phyloP scores from a whole-genome alignment of 2,797 vertebrate genomes.

The Oophaga sylvatica region DNA sequence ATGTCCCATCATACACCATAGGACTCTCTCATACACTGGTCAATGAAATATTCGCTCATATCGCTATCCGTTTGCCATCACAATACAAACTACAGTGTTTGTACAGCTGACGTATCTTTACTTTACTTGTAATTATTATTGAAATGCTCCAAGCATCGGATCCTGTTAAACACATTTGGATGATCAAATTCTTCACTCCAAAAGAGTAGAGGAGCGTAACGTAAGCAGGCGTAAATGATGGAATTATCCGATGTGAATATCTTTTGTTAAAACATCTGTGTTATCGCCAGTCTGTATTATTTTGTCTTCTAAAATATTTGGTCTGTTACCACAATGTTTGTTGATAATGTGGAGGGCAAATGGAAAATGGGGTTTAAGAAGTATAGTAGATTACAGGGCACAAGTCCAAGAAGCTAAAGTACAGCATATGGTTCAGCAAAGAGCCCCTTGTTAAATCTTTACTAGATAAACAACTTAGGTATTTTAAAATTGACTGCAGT shows the following conservation, averaged over 20 bases:
- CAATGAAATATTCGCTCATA: slow-evolving; percentile 21
- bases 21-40: not conserved
- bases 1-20: not conserved
- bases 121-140: slow-evolving; percentile 35
- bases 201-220: slow-evolving; percentile 48
- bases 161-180: slow-evolving; percentile 54
- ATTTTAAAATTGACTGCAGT: slow-evolving; percentile 39
- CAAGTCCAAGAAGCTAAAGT: slow-evolving; percentile 45
- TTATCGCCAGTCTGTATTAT: slow-evolving; percentile 51
- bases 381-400: slow-evolving; percentile 26
- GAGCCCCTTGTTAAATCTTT: slow-evolving; percentile 43
- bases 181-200: slow-evolving; percentile 46
- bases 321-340: slow-evolving; percentile 52
- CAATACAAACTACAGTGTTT: slow-evolving; percentile 51
- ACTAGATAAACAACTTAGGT: slow-evolving; percentile 30
- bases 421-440: slow-evolving; percentile 40
- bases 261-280: slow-evolving; percentile 53
- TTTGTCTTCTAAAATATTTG: slow-evolving; percentile 49
- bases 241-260: slow-evolving; percentile 46
- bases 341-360: slow-evolving; percentile 50
- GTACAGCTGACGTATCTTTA: slow-evolving; percentile 45
- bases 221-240: slow-evolving; percentile 50
- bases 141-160: slow-evolving; percentile 28
- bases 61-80: slow-evolving; percentile 40
- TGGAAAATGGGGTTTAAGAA: slow-evolving; percentile 54